These are phyloP conservation scores for Scotopteryx bipunctaria DNA, from an alignment of 2,888 invertebrate species.

Conservation along the genomic window DNA sequence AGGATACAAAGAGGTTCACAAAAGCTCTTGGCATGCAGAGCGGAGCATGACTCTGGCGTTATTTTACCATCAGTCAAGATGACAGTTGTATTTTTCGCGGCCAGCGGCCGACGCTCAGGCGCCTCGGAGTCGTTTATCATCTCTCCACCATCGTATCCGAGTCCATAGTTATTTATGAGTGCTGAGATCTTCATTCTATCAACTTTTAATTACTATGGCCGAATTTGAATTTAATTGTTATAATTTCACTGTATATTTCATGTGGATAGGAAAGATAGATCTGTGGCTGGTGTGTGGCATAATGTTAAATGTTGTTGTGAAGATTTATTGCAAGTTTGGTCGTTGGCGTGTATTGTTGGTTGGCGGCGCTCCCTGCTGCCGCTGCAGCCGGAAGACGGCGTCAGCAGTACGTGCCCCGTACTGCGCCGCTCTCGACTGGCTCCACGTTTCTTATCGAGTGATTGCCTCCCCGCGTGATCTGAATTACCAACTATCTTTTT, in stretches of 20 bases:
- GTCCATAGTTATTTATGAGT: conserved; percentile 69
- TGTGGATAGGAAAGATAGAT: conserved; percentile 6
- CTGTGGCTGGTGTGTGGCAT: conserved; percentile 23
- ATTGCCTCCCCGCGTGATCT: conserved; percentile 78
- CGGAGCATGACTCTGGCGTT: conserved; percentile 73
- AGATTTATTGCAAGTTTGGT: conserved; percentile 46
- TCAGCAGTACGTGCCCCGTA: conserved; percentile 70
- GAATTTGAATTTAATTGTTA: conserved; percentile 3
- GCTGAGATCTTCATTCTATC: conserved; percentile 43
- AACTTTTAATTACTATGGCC: conserved; percentile 12
- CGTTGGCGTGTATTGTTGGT: conserved; percentile 45
- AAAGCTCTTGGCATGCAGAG: conserved; percentile 74
- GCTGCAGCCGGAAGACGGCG: conserved; percentile 59
- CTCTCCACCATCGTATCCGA: conserved; percentile 62
- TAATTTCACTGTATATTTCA: conserved; percentile 1
- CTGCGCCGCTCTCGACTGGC: conserved; percentile 64
- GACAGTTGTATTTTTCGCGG: conserved; percentile 81
- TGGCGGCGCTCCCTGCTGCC: conserved; percentile 48
- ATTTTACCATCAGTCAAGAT: conserved; percentile 81
- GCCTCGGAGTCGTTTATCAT: conserved; percentile 78
- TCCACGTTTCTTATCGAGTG: conserved; percentile 79
- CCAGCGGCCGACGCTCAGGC: conserved; percentile 75
- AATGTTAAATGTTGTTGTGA: conserved; percentile 39
- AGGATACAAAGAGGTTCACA: conserved; percentile 67
- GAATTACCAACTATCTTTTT: conserved; percentile 71